Evolutionary conservation across 2,888 invertebrate genomes (phyloP).

Genomic region (Pristionchus fissidentatus): DNA sequence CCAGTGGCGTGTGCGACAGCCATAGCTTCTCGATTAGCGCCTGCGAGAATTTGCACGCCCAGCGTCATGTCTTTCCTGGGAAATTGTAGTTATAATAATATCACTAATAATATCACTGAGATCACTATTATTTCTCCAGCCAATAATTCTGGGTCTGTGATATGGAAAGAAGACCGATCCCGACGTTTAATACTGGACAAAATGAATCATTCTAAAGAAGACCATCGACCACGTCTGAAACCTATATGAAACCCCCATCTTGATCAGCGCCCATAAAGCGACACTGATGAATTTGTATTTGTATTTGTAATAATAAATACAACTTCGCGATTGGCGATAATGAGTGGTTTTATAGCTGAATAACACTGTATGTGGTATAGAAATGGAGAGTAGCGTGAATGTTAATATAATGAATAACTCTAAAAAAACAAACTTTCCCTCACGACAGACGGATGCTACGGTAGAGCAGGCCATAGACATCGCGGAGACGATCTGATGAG

Average conservation of each 20-base stretch:
- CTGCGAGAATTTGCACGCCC: slow-evolving; percentile 83
- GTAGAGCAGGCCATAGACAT: slow-evolving; percentile 58
- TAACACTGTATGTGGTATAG: too few relatives aligned
- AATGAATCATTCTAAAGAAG: too few relatives aligned
- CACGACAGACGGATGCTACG: neutral
- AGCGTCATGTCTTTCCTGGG: slow-evolving; percentile 77
- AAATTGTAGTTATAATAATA: slow-evolving; percentile 72
- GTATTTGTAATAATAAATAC: too few relatives aligned
- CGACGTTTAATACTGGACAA: too few relatives aligned
- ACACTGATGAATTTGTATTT: too few relatives aligned
- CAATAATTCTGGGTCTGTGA: too few relatives aligned
- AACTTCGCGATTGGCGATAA: too few relatives aligned
- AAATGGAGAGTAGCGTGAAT: neutral
- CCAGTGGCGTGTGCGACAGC: slow-evolving; percentile 84
- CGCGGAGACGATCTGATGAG: slow-evolving; percentile 50
- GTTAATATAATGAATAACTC: neutral
- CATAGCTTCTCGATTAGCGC: slow-evolving; percentile 84
- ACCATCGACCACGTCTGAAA: too few relatives aligned
- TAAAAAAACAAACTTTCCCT: slow-evolving; percentile 50
- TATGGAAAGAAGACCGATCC: too few relatives aligned
- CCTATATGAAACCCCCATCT: too few relatives aligned
- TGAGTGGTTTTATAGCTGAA: too few relatives aligned
- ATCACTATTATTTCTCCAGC: slow-evolving; percentile 30
- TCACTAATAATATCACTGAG: neutral
- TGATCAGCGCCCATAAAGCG: too few relatives aligned